A percentile compares a stretch with the other conserved stretches of the same genome.
Conservation (phyloP, 2,113 vertebrate species). For the Chloroceryle aenea region DNA sequence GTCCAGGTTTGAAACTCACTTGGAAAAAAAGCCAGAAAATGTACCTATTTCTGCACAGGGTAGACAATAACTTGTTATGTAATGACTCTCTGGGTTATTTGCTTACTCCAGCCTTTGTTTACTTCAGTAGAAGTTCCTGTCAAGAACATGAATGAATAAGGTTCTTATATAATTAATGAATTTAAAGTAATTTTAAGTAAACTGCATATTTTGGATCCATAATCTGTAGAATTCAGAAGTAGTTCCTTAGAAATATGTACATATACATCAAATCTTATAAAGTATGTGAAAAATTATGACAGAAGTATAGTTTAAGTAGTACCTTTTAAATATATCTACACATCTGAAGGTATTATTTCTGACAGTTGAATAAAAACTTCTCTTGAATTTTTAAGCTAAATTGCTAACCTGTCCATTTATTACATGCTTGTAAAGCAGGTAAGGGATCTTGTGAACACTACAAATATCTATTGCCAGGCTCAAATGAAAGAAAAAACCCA, state of each 20-base stretch:
- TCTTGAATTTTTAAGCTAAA: not conserved
- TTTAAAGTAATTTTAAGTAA: not conserved
- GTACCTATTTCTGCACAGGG: not conserved
- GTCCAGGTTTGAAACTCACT: not conserved
- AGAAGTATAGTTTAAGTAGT: not conserved
- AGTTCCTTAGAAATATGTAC: not conserved
- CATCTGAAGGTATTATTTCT: not conserved
- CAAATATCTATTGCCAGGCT: not conserved
- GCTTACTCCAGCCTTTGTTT: not conserved
- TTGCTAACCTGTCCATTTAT: not conserved
- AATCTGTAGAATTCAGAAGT: not conserved
- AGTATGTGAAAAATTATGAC: not conserved
- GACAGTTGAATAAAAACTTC: not conserved
- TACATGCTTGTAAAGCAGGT: not conserved
- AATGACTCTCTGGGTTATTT: not conserved
- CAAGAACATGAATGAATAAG: not conserved
- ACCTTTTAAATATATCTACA: not conserved
- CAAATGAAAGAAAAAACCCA: not conserved
- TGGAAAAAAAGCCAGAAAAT: not conserved
- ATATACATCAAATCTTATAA: not conserved
- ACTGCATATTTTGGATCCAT: not conserved
- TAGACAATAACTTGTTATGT: not conserved
- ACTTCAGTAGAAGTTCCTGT: not conserved
- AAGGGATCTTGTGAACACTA: not conserved
- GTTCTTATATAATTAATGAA: not conserved